These are phyloP conservation scores for Camelus dromedarius DNA, from an alignment of 2,113 vertebrate genomes.

Conservation along the genomic window DNA sequence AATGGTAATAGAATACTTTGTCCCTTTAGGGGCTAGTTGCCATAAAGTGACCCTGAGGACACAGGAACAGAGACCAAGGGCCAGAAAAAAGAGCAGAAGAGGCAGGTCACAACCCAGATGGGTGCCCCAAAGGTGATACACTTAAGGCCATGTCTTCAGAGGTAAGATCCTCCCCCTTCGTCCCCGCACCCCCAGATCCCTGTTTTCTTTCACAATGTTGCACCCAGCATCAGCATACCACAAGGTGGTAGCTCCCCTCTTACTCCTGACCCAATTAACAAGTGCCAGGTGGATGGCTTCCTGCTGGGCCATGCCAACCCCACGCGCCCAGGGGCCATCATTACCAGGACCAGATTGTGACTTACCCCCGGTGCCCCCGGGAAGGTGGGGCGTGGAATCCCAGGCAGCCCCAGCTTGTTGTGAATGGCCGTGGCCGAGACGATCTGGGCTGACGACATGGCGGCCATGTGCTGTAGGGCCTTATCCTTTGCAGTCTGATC, in stretches of 20 bases:
- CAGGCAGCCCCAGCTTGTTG: conserved; percentile 99
- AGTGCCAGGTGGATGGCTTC: background rate
- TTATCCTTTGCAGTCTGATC: conserved; percentile 99
- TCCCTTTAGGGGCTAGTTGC: background rate
- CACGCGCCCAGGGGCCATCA: background rate
- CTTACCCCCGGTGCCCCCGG: conserved; percentile 98
- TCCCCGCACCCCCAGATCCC: background rate
- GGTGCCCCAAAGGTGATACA: background rate
- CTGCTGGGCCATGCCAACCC: fast-evolving
- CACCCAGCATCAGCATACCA: background rate
- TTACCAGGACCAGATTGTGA: conserved; percentile 16
- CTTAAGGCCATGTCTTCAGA: background rate
- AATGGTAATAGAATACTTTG: background rate
- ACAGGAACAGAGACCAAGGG: background rate
- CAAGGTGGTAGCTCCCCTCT: background rate
- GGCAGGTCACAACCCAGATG: background rate
- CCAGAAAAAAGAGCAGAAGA: background rate
- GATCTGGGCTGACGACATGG: conserved; percentile 99
- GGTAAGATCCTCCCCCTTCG: background rate
- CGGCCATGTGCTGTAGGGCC: conserved; percentile 99
- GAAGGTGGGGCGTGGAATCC: conserved; percentile 97
- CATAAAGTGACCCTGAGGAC: background rate
- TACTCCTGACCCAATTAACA: background rate
- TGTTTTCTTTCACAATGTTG: background rate
- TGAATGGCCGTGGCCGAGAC: conserved; percentile 99